Base-by-base conservation (phyloP, 2,113 vertebrate species). In the Tricholaema leucomelas region DNA sequence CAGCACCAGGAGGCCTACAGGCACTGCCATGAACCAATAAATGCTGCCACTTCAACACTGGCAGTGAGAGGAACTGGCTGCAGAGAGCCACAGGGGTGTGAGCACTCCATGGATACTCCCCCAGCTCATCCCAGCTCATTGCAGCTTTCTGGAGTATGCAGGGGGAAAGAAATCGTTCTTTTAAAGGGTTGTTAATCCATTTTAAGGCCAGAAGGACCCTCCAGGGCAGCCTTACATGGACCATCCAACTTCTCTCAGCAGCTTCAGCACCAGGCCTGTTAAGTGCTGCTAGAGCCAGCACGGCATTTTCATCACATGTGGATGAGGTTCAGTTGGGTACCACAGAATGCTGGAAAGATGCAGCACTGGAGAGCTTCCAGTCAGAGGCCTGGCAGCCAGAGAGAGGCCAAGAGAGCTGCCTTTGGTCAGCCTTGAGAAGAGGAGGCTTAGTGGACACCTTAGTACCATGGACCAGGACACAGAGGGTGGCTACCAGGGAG, bases 191-290 rank as follows among this genome's bases (percentile, higher is more conserved):
- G 60, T 84, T 74, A 56, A 75, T 74, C 42, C 4, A 1, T 31
- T 81, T 91, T 65, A 21, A 52, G 25, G 54, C n/a, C 65, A 75
- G 58, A 78, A 95, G 63, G 36, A 50, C 15, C 19, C 40, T 42
- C 20, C 42, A 81, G 70, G 1, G 6, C 58, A 72, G 55, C 48
- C 42, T 70, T 48, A 46, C 52, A 46, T 0, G 0, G 74, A 40
- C 65, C 56, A 83, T 63, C 36, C 69, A 72, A 40, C 30, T 88
- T 91, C 81, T 78, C 17, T 21, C 54, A 48, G 58, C 58, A 64
- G 24, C 21, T 5, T 58, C 21, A 2, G 65, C 70, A 81, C 15
- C 42, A 28, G 1, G 6, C 30, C 42, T 4, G 0, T 8, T 8
- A 48, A 44, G 33, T 84, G 38, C 36, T 66, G 60, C 30, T 25